A percentile compares a stretch with the other conserved stretches of the same genome.
Evolutionary conservation across 2,888 invertebrate genomes (phyloP).

Genomic region (Pardosa pseudoannulata): DNA sequence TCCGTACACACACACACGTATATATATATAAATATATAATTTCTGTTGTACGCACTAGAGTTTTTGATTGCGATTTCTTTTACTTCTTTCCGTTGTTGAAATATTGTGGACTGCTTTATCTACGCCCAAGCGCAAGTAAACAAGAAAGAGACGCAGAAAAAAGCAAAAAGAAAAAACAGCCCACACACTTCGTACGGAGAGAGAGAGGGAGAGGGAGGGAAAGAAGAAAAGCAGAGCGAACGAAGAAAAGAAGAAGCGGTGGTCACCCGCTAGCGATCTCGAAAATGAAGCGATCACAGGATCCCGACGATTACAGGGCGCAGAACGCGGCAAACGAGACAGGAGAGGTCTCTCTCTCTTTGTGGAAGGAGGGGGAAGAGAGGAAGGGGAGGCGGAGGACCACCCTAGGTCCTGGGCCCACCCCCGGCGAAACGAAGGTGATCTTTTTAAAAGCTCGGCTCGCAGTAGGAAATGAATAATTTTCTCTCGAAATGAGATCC

Average conservation of each 20-base stretch:
- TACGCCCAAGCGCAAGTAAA: slow-evolving; percentile 25
- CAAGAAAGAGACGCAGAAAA: slow-evolving; percentile 47
- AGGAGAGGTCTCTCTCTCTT: slow-evolving; percentile 31
- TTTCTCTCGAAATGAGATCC: too few species aligned
- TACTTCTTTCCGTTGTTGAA: too few species aligned
- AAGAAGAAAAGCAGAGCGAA: not conserved
- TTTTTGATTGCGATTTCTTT: too few species aligned
- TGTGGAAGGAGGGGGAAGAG: not conserved
- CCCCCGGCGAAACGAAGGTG: slow-evolving; percentile 37
- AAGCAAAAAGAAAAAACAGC: slow-evolving; percentile 12
- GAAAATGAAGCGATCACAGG: slow-evolving; percentile 65
- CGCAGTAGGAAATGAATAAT: too few species aligned
- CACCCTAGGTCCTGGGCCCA: slow-evolving; percentile 54
- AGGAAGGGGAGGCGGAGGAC: slow-evolving; percentile 26
- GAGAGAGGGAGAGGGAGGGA: slow-evolving; percentile 25
- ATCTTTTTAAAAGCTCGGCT: too few species aligned
- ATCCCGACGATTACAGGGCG: slow-evolving; percentile 67
- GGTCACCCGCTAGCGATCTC: slow-evolving; percentile 27
- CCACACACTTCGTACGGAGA: slow-evolving; percentile 44
- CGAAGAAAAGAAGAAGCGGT: slow-evolving; percentile 7
- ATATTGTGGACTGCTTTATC: too few species aligned
- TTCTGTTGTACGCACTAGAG: too few species aligned
- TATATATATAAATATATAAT: too few species aligned
- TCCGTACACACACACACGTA: too few species aligned
- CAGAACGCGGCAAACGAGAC: slow-evolving; percentile 57